Evolutionary conservation across 2,888 invertebrate species (phyloP).

Genomic region (Nyleta sp.): DNA sequence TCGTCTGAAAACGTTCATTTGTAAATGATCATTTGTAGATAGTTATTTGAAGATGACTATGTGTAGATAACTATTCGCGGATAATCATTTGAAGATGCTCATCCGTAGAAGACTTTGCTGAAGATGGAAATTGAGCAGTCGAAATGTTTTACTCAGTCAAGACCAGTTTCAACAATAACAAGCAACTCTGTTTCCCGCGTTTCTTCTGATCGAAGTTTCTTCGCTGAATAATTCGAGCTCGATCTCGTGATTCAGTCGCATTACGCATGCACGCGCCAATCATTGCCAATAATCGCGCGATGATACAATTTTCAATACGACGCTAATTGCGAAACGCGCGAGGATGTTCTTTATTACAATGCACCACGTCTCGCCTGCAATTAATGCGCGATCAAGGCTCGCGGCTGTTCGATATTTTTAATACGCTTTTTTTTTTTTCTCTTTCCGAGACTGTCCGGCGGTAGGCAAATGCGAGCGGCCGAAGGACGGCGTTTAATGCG

Average conservation of each 20-base stretch:
- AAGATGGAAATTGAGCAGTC: no score
- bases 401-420: slow-evolving; percentile 56
- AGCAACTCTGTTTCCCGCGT: no score
- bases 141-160: no score
- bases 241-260: slow-evolving; percentile 28
- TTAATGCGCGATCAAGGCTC: slow-evolving; percentile 63
- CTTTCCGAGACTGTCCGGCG: not conserved
- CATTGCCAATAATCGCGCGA: slow-evolving; percentile 41
- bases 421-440: slow-evolving; percentile 46
- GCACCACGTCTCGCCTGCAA: slow-evolving; percentile 41
- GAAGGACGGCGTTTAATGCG: slow-evolving; percentile 47
- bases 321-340: slow-evolving; percentile 41
- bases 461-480: slow-evolving; percentile 2
- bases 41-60: no score
- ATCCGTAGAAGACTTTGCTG: no score
- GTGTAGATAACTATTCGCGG: no score
- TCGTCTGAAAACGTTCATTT: no score
- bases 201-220: slow-evolving; percentile 29
- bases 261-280: slow-evolving; percentile 24
- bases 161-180: no score
- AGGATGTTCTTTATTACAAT: slow-evolving; percentile 63
- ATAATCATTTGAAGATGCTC: no score
- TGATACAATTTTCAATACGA: slow-evolving; percentile 40
- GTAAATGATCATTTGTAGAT: no score
- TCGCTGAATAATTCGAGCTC: slow-evolving; percentile 43